Evolutionary conservation across 1,140 invertebrate species (phyloP).

Genomic region (Cydia fagiglandana): DNA sequence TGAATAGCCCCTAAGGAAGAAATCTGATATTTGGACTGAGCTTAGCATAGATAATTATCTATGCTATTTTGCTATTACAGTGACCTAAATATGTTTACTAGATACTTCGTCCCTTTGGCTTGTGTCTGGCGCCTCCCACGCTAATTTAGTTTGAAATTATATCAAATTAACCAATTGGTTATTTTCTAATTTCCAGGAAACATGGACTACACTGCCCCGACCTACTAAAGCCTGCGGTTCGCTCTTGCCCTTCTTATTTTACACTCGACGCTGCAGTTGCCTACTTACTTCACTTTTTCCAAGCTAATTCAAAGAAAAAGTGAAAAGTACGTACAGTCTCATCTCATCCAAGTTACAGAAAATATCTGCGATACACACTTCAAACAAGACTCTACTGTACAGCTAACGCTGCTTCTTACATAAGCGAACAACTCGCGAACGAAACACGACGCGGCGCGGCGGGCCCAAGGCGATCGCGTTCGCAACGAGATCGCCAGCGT

Average conservation of each 20-base stretch:
- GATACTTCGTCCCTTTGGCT: too few relatives aligned
- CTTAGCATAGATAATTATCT: too few relatives aligned
- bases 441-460: too few relatives aligned
- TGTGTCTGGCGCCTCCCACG: too few relatives aligned
- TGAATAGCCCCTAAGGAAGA: too few relatives aligned
- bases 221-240: slow-evolving; percentile 53
- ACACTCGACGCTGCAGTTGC: slow-evolving; percentile 21
- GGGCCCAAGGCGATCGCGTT: too few relatives aligned
- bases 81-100: too few relatives aligned
- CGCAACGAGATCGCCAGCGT: too few relatives aligned
- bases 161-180: not conserved
- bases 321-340: not conserved
- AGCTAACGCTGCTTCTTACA: too few relatives aligned
- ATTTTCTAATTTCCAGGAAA: slow-evolving; percentile 64
- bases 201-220: slow-evolving; percentile 71
- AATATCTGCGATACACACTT: not conserved
- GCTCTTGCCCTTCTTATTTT: slow-evolving; percentile 31
- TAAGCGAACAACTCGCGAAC: too few relatives aligned
- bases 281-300: not conserved
- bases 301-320: not conserved
- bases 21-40: too few relatives aligned
- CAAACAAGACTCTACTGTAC: not conserved
- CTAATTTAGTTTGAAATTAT: not conserved
- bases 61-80: too few relatives aligned
- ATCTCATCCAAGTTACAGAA: not conserved